phyloP scores from a whole-genome alignment of 2,888 invertebrate species.

The Cephus pygmeus region DNA sequence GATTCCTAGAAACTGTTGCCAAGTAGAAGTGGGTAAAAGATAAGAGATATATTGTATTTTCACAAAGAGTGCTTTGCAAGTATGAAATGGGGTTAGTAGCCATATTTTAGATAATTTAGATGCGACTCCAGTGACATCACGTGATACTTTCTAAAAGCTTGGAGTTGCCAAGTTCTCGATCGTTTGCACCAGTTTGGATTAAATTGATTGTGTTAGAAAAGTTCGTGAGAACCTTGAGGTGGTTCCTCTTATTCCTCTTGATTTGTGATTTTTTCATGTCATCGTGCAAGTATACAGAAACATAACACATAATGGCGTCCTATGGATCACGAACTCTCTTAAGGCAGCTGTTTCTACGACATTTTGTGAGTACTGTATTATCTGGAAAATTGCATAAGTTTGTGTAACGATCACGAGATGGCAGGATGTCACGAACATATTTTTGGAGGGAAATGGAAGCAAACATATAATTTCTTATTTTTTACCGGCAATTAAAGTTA shows the following conservation, averaged over 20 bases:
- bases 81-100: not conserved
- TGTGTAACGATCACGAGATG: not conserved
- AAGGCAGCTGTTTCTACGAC: not conserved
- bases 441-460: not conserved
- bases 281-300: not conserved
- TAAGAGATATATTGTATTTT: not conserved
- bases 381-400: not conserved
- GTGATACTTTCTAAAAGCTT: conserved; percentile 10
- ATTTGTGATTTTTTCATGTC: not conserved
- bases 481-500: not conserved
- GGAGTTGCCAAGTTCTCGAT: conserved; percentile 2
- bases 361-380: not conserved
- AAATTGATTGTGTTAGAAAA: not conserved
- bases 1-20: not conserved
- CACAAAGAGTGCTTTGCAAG: not conserved
- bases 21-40: not conserved
- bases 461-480: not conserved
- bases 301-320: not conserved
- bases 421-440: not conserved
- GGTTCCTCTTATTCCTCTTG: not conserved
- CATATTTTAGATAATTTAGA: not conserved
- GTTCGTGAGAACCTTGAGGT: not conserved
- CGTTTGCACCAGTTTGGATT: not conserved
- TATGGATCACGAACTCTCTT: not conserved
- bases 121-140: conserved; percentile 42